Conservation (phyloP, 30 jellyfish, hydroid and myxozoan species). For the Cassiopea xamachana region DNA sequence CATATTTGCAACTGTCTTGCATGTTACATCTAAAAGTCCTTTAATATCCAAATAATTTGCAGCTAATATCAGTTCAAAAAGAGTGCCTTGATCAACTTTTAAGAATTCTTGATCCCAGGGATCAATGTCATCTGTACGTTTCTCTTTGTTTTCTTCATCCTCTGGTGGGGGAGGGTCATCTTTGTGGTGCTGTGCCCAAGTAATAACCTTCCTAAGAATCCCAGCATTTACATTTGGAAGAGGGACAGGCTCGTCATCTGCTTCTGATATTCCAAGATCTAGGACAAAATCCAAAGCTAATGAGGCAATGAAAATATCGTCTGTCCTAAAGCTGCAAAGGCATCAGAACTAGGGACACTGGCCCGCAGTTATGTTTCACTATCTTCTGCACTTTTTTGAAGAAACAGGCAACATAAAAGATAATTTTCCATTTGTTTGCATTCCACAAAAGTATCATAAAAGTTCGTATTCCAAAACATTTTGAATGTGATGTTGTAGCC, state of each 20-base stretch:
- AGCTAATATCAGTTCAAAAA: constrained; percentile 96
- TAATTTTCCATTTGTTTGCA: no score
- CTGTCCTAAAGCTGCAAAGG: no score
- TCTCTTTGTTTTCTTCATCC: constrained; percentile 42
- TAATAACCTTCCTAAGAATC: constrained; percentile 83
- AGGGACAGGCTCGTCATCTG: constrained; percentile 95
- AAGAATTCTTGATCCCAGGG: constrained; percentile 99
- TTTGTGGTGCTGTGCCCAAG: constrained; percentile 98
- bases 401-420: no score
- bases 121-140: constrained; percentile 82
- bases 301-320: background rate
- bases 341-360: no score
- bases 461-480: no score
- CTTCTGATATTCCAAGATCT: constrained; percentile 61
- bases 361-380: no score
- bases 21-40: constrained; percentile 94
- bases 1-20: constrained; percentile 99
- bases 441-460: no score
- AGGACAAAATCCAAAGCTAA: background rate
- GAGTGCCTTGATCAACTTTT: constrained; percentile 97
- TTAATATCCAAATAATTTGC: constrained; percentile 97
- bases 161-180: constrained; percentile 98
- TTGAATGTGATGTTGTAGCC: no score
- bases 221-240: constrained; percentile 96
- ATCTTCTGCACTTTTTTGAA: no score